These are phyloP conservation scores for Dynastes maya DNA, from an alignment of 2,888 invertebrate species.

Conservation along the genomic window DNA sequence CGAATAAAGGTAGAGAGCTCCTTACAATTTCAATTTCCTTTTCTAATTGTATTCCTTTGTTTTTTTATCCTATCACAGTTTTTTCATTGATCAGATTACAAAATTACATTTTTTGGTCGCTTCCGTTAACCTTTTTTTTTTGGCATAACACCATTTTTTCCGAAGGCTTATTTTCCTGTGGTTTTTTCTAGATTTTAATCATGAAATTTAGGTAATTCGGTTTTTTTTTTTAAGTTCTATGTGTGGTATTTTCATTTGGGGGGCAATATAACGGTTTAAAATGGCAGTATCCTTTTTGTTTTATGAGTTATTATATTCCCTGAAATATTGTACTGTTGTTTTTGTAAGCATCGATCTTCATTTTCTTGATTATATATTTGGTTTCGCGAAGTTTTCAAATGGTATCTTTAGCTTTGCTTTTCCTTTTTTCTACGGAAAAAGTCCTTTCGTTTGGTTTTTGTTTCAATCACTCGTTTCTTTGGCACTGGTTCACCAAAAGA, in stretches of 20 bases:
- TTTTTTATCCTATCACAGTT: constrained; percentile 64
- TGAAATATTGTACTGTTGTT: constrained; percentile 43
- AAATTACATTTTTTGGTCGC: no score
- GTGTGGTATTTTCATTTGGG: background rate
- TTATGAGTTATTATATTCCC: constrained; percentile 26
- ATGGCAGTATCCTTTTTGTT: constrained; percentile 21
- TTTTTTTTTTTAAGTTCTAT: background rate
- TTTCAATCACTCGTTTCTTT: constrained; percentile 7
- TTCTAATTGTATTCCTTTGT: constrained; percentile 26
- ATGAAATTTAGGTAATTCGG: background rate
- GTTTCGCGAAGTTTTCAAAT: no score
- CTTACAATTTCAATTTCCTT: background rate
- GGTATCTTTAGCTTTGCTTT: no score
- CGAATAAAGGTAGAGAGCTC: constrained; percentile 6
- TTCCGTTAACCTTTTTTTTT: no score
- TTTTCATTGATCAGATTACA: background rate
- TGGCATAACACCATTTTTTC: no score
- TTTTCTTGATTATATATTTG: no score
- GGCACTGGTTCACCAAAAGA: constrained; percentile 33
- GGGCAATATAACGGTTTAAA: background rate
- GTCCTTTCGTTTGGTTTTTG: background rate
- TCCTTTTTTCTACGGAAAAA: background rate
- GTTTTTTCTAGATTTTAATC: no score
- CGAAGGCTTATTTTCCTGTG: no score
- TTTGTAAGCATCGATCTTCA: no score